Percentiles rank a stretch among this genome's conserved stretches.
Conservation (phyloP, 1,140 invertebrate genomes). For the Branchinecta lynchi region DNA sequence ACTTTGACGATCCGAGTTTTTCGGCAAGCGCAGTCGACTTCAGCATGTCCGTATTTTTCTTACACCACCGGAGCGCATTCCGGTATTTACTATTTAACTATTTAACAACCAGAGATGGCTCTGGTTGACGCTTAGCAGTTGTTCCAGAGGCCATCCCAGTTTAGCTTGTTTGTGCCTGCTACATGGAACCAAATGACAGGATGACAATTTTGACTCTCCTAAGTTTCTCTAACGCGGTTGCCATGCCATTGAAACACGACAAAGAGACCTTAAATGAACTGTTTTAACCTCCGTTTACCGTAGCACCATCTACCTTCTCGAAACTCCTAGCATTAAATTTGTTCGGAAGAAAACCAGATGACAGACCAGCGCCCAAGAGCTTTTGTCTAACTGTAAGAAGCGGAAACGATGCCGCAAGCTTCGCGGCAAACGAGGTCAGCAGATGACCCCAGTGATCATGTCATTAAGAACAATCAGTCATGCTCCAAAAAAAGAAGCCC, state of each 20-base stretch:
- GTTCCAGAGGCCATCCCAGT: too few species aligned
- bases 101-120: too few species aligned
- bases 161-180: too few species aligned
- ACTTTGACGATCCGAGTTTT: too few species aligned
- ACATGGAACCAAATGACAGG: too few species aligned
- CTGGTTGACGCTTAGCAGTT: too few species aligned
- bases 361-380: slow-evolving; percentile 4
- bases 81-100: too few species aligned
- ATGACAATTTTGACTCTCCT: not conserved
- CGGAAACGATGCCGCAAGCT: slow-evolving; percentile 4
- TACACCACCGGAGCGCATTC: too few species aligned
- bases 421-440: slow-evolving; percentile 1
- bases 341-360: slow-evolving; percentile 4
- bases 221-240: not conserved
- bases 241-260: slow-evolving; percentile 5
- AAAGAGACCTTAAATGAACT: slow-evolving; percentile 6
- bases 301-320: slow-evolving; percentile 3
- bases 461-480: slow-evolving; percentile 1
- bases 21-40: too few species aligned
- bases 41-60: too few species aligned
- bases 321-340: slow-evolving; percentile 2
- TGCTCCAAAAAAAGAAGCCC: not conserved
- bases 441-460: not conserved
- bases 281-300: not conserved
- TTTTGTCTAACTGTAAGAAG: slow-evolving; percentile 9